Conservation (phyloP, 2,888 invertebrate genomes). For the Pediacus dermestoides region DNA sequence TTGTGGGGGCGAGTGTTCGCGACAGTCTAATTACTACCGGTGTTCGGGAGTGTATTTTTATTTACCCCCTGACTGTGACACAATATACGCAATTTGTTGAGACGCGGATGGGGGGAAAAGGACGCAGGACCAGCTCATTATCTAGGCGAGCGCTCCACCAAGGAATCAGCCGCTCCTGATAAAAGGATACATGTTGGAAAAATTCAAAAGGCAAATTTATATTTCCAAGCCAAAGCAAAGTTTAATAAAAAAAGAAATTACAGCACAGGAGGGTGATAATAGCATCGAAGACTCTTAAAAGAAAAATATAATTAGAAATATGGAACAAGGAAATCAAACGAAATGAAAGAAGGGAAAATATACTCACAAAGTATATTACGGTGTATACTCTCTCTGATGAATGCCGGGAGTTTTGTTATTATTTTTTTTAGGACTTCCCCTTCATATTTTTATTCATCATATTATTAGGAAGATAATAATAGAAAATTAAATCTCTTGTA, state of each 20-base stretch:
- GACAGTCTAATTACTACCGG: conserved; percentile 54
- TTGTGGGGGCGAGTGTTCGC: conserved; percentile 48
- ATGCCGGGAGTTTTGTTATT: too few species aligned
- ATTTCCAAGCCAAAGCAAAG: conserved; percentile 31
- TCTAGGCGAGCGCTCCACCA: conserved; percentile 33
- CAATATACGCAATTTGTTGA: conserved; percentile 49
- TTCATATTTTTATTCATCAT: too few species aligned
- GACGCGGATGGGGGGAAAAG: conserved; percentile 20
- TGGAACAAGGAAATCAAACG: conserved; percentile 42
- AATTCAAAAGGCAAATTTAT: conserved; percentile 47
- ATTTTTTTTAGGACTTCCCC: too few species aligned
- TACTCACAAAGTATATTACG: conserved; percentile 4
- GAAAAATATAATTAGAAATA: conserved; percentile 48
- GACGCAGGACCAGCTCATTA: conserved; percentile 33
- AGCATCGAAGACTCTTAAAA: conserved; percentile 42
- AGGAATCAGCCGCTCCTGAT: conserved; percentile 29
- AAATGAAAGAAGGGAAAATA: conserved; percentile 29
- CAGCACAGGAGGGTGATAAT: conserved; percentile 43
- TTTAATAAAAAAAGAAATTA: conserved; percentile 42
- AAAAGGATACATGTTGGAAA: conserved; percentile 46
- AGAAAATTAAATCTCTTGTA: too few species aligned
- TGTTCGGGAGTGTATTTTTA: conserved; percentile 42
- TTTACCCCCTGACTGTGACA: conserved; percentile 47
- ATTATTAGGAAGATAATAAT: too few species aligned
- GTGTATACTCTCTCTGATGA: too few species aligned